Evolutionary conservation across 2,888 invertebrate genomes (phyloP).

Genomic region (Tortrix viridana): DNA sequence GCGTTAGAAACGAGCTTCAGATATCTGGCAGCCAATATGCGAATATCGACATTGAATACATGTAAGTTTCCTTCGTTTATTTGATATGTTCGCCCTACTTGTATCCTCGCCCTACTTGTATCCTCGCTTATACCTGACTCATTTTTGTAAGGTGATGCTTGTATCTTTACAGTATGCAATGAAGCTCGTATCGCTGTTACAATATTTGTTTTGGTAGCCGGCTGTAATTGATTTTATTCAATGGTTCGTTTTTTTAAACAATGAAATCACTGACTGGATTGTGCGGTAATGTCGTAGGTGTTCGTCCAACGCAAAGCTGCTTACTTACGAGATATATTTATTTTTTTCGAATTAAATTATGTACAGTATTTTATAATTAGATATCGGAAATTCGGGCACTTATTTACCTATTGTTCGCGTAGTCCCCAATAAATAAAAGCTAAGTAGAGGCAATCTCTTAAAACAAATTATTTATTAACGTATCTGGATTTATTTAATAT

Average conservation of each 20-base stretch:
- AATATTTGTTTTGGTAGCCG: conserved; percentile 23
- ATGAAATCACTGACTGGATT: conserved; percentile 22
- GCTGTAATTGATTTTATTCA: conserved; percentile 27
- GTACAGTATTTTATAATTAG: no score
- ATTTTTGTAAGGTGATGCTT: neutral
- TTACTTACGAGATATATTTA: neutral
- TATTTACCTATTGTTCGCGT: no score
- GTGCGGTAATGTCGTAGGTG: conserved; percentile 15
- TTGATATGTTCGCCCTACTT: neutral
- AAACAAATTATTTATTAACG: no score
- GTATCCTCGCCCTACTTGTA: neutral
- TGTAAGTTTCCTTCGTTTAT: neutral
- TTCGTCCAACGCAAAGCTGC: conserved; percentile 3
- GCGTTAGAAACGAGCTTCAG: conserved; percentile 3
- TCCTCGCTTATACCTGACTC: neutral
- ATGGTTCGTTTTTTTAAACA: conserved; percentile 31
- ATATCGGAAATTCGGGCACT: no score
- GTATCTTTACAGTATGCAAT: conserved; percentile 11
- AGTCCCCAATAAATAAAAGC: no score
- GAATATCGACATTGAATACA: conserved; percentile 22
- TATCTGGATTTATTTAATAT: no score
- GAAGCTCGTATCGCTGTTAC: conserved; percentile 3
- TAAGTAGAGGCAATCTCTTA: no score
- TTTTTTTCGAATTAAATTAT: neutral
- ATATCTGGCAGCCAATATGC: conserved; percentile 27